Conservation (phyloP, 35 echinoderm and acorn worm species). For the Amphiura filiformis region DNA sequence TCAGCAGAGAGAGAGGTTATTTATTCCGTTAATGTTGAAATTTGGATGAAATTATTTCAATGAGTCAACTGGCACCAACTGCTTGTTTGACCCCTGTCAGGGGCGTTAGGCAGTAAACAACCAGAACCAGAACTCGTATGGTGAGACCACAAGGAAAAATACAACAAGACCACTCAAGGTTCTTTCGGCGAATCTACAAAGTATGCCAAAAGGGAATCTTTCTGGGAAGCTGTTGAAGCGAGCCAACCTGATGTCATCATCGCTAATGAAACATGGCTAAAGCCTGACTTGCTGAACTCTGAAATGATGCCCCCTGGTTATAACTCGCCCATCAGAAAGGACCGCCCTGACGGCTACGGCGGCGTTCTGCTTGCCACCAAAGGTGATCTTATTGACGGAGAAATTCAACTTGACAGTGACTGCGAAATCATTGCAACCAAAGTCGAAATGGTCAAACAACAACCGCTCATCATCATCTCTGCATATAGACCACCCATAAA, state of each 20-base stretch:
- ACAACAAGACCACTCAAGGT: constrained; percentile 28
- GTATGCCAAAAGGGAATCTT: constrained; percentile 8
- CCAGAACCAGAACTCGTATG: too few species aligned
- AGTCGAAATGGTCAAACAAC: constrained; percentile 9
- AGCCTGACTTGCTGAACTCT: background rate
- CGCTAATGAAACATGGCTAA: constrained; percentile 41
- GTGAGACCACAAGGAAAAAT: too few species aligned
- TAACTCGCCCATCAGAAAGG: constrained; percentile 15
- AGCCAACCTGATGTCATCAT: constrained; percentile 27
- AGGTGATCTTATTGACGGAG: constrained; percentile 34
- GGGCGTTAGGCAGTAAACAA: too few species aligned
- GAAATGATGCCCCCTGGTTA: constrained; percentile 27
- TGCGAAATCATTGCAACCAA: constrained; percentile 44
- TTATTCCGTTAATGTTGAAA: too few species aligned
- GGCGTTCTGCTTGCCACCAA: constrained; percentile 42
- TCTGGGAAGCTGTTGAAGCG: constrained; percentile 13
- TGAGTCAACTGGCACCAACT: too few species aligned
- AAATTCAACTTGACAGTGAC: constrained; percentile 14
- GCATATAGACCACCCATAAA: constrained; percentile 28
- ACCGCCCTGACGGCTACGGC: constrained; percentile 32
- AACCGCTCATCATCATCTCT: constrained; percentile 8
- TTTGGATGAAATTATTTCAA: too few species aligned
- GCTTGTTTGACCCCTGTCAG: too few species aligned
- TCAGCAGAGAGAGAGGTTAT: too few species aligned
- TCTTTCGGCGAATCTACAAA: constrained; percentile 32